A percentile compares a stretch with the other conserved stretches of the same genome.
These are phyloP conservation scores for Nanorana parkeri DNA, from an alignment of 2,113 vertebrate genomes.

Conservation along the genomic window DNA sequence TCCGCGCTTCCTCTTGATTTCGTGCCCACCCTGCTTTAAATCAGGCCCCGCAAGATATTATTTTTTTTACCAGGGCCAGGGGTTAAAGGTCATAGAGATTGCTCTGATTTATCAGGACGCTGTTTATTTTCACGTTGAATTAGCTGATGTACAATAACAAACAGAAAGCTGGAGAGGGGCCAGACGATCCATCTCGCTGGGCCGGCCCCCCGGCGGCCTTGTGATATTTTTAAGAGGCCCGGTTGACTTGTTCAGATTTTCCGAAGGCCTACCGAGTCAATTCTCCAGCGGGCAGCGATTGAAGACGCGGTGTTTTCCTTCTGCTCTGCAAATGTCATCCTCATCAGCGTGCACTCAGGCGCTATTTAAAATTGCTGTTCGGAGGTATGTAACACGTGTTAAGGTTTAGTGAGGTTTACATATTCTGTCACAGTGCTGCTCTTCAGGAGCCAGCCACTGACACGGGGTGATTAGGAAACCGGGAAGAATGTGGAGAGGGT, in stretches of 20 bases:
- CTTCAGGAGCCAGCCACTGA: conserved; percentile 17
- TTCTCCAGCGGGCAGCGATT: conserved; percentile 29
- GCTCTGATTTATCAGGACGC: conserved; percentile 70
- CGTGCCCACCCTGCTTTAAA: conserved; percentile 30
- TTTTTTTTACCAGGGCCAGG: conserved; percentile 54
- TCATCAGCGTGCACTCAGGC: conserved; percentile 1
- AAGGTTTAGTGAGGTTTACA: conserved; percentile 13
- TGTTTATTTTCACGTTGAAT: conserved; percentile 76
- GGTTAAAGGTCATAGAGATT: conserved; percentile 70
- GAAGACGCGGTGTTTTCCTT: conserved; percentile 40
- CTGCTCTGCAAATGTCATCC: conserved; percentile 14
- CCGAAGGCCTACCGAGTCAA: neutral
- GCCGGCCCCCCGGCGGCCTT: conserved; percentile 26
- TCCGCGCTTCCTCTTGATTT: conserved; percentile 20
- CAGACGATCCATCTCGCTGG: conserved; percentile 25
- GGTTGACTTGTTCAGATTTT: conserved; percentile 57
- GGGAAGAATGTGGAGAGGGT: neutral
- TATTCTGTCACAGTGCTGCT: conserved; percentile 26
- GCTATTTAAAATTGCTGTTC: neutral
- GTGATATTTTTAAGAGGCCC: conserved; percentile 60
- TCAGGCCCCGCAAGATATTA: neutral
- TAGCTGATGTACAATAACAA: conserved; percentile 64
- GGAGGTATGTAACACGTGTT: conserved; percentile 13
- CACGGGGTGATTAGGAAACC: conserved; percentile 7
- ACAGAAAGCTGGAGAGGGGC: conserved; percentile 57